Evolutionary conservation across 2,888 invertebrate species (phyloP), one percentile per base, ranked within the genome.

Genomic region (Amiota minor): DNA sequence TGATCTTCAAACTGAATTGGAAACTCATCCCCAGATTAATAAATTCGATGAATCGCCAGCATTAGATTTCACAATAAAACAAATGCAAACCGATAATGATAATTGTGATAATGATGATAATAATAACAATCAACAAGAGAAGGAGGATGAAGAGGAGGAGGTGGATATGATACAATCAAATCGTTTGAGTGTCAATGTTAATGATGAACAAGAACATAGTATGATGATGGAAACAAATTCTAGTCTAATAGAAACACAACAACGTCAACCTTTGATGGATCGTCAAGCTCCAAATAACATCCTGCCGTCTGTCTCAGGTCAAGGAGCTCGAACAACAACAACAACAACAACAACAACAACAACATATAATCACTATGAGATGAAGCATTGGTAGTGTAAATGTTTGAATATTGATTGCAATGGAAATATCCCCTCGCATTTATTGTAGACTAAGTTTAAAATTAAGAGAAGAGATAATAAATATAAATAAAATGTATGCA

Each of bases 1-100:
- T 90, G 97, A 98, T 91, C 91, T 98, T 86, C 97, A 98, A 90
- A 94, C 95, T 69, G 97, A 97, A 64, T 90, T 98, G 86, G 97
- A 97, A 89, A 93, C 94, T 75, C 95, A 95, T 90, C 95, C 95
- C 1, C 89, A 88, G 72, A 94, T 94, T 76, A 94, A 93, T 75
- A 92, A 92, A 84, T 93, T 93, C 86, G 93, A 93, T 87, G 93
- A 93, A 16, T 93, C 93, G 62, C 91, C 93, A 18, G 94, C 93
- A 45, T 88, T 94, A 78, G 91, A 90, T 76, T 91, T 91, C 64
- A 76, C 78, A 45, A 78, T 78, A 74, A 77, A 77, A 73, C 81
- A 10, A 77, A 80, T 65, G 82, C 80, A 18, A 9, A 81, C 77
- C 50, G 74, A 71, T 70, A 70, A 72, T 16, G 74, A 71, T 6